Percentiles rank a stretch among this genome's conserved stretches.
Evolutionary conservation across 92 coral and sea anemone species (phyloP).

Genomic region (Montipora capitata): DNA sequence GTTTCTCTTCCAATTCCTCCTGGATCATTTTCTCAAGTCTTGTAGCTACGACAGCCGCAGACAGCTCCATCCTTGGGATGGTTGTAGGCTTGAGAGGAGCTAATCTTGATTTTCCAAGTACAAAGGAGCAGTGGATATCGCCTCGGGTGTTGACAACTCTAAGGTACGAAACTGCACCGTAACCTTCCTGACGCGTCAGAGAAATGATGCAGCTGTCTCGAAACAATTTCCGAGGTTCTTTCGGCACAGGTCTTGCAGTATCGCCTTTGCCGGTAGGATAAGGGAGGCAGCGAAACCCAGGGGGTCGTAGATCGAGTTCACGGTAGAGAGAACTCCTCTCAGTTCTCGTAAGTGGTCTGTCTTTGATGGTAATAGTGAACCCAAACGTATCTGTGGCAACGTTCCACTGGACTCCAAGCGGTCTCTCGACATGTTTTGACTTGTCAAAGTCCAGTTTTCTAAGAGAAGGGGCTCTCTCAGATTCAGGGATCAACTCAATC

Average conservation of each 20-base stretch:
- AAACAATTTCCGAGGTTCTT: not conserved
- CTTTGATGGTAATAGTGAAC: constrained; percentile 16
- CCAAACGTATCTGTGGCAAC: constrained; percentile 37
- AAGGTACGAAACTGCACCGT: too few relatives aligned
- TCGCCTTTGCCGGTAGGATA: constrained; percentile 21
- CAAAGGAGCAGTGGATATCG: constrained; percentile 45
- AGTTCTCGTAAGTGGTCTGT: constrained; percentile 23
- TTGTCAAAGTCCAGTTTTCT: constrained; percentile 31
- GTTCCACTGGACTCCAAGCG: constrained; percentile 50
- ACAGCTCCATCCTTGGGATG: constrained; percentile 52
- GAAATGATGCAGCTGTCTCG: not conserved
- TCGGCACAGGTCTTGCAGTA: constrained; percentile 40
- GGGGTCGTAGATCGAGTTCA: constrained; percentile 58
- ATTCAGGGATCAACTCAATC: constrained; percentile 14
- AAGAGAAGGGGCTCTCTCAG: constrained; percentile 32
- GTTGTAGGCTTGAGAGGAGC: constrained; percentile 27
- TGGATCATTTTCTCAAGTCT: constrained; percentile 43
- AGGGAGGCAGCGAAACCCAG: constrained; percentile 35
- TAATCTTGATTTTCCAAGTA: constrained; percentile 59
- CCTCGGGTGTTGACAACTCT: not conserved
- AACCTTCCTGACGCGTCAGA: not conserved
- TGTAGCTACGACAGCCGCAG: constrained; percentile 60
- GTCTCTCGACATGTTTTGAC: constrained; percentile 1
- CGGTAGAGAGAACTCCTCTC: constrained; percentile 36
- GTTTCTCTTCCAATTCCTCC: constrained; percentile 26